phyloP scores from a whole-genome alignment of 2,797 vertebrate genomes.

The Hirundo rustica region DNA sequence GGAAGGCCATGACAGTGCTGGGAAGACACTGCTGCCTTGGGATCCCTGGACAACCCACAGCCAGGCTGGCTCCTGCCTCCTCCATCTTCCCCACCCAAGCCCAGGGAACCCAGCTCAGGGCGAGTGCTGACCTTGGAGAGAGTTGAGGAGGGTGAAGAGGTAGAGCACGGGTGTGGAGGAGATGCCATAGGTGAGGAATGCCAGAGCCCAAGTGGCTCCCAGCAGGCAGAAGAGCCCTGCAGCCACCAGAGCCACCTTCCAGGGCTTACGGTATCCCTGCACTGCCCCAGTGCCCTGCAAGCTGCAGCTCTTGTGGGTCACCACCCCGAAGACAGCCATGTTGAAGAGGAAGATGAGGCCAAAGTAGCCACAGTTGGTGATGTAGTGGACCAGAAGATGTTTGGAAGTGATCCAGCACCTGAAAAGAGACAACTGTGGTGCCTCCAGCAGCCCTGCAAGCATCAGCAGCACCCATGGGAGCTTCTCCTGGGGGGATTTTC shows the following conservation, averaged over 20 bases:
- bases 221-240: constrained; percentile 84
- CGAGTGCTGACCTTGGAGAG: constrained; percentile 83
- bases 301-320: constrained; percentile 76
- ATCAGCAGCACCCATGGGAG: neutral
- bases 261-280: constrained; percentile 61
- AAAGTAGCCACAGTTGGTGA: constrained; percentile 76
- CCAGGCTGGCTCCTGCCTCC: neutral
- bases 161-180: constrained; percentile 62
- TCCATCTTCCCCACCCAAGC: neutral
- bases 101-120: neutral
- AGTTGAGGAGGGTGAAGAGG: constrained; percentile 82
- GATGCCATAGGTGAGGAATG: constrained; percentile 70
- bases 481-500: neutral
- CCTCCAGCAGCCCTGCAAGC: neutral
- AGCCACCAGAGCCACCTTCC: constrained; percentile 71
- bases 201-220: constrained; percentile 83
- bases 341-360: constrained; percentile 77
- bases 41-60: neutral
- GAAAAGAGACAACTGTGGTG: neutral
- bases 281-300: constrained; percentile 64
- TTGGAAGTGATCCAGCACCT: constrained; percentile 72
- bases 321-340: constrained; percentile 74
- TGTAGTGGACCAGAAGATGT: constrained; percentile 73
- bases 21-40: neutral
- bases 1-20: neutral